phyloP scores from a whole-genome alignment of 2,888 invertebrate species.

The Bedellia somnulentella region DNA sequence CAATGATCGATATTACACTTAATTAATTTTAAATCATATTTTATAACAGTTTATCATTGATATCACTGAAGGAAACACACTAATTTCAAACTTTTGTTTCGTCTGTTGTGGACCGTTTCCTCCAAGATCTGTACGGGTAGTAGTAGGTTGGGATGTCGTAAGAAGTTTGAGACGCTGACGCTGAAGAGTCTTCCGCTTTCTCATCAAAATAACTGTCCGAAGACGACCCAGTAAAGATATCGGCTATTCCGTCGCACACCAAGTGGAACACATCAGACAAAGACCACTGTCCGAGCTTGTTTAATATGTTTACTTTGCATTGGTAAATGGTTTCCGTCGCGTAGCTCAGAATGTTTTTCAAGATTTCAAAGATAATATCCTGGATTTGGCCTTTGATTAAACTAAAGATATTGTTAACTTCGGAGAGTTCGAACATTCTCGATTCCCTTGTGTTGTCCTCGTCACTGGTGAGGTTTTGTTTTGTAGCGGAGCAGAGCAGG shows the following conservation, averaged over 20 bases:
- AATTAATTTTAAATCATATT: too few species aligned
- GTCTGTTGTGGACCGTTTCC: too few species aligned
- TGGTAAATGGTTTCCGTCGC: slow-evolving; percentile 15
- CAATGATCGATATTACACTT: too few species aligned
- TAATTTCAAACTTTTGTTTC: too few species aligned
- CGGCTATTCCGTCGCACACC: slow-evolving; percentile 20
- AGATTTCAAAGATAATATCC: slow-evolving; percentile 20
- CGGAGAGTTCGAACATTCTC: slow-evolving; percentile 11
- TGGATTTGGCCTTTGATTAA: slow-evolving; percentile 22
- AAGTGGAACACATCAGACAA: slow-evolving; percentile 22
- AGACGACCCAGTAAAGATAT: slow-evolving; percentile 16
- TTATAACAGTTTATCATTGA: too few species aligned
- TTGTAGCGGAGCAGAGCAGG: not conserved
- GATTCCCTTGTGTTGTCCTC: slow-evolving; percentile 3
- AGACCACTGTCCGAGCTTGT: slow-evolving; percentile 20
- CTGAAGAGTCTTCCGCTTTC: too few species aligned
- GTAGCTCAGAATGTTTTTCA: slow-evolving; percentile 16
- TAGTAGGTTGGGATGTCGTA: too few species aligned
- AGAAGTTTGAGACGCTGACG: too few species aligned
- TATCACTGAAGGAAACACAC: too few species aligned
- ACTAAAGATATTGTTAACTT: slow-evolving; percentile 16
- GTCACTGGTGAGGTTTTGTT: slow-evolving; percentile 3
- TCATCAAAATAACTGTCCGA: too few species aligned
- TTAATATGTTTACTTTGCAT: slow-evolving; percentile 23
- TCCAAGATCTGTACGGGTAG: too few species aligned